A percentile compares a stretch with the other conserved stretches of the same genome.
Conservation (phyloP, 1,140 invertebrate genomes). For the Drosophila melanica region DNA sequence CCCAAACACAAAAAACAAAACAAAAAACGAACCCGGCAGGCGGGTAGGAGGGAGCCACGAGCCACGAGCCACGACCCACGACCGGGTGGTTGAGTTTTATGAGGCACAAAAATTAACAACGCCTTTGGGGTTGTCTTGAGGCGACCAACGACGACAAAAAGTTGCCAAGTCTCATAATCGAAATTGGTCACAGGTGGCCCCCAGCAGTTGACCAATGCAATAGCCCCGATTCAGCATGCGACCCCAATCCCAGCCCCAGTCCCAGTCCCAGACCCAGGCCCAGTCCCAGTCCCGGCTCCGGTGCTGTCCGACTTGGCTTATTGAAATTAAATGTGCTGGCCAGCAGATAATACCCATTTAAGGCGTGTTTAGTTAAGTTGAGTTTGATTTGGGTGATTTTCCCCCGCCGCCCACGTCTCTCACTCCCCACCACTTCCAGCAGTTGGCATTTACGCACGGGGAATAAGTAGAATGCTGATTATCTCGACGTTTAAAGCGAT, state of each 20-base stretch:
- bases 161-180: constrained; percentile 78
- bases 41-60: neutral
- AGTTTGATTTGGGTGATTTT: constrained; percentile 73
- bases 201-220: constrained; percentile 61
- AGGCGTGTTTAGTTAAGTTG: constrained; percentile 79
- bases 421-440: neutral
- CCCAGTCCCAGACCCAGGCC: neutral
- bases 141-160: constrained; percentile 36
- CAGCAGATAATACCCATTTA: constrained; percentile 79
- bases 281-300: neutral
- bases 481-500: constrained; percentile 2
- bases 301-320: constrained; percentile 45
- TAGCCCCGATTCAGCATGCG: neutral
- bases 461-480: constrained; percentile 28
- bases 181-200: constrained; percentile 82
- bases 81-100: constrained; percentile 69
- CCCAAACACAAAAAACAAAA: neutral
- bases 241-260: neutral
- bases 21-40: constrained; percentile 20
- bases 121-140: constrained; percentile 73
- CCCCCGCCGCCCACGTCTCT: neutral
- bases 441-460: constrained; percentile 38
- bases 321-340: constrained; percentile 78
- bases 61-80: constrained; percentile 9
- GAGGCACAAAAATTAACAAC: constrained; percentile 81